phyloP scores from a whole-genome alignment of 2,888 invertebrate species.

The Trypoxylon attenuatum region DNA sequence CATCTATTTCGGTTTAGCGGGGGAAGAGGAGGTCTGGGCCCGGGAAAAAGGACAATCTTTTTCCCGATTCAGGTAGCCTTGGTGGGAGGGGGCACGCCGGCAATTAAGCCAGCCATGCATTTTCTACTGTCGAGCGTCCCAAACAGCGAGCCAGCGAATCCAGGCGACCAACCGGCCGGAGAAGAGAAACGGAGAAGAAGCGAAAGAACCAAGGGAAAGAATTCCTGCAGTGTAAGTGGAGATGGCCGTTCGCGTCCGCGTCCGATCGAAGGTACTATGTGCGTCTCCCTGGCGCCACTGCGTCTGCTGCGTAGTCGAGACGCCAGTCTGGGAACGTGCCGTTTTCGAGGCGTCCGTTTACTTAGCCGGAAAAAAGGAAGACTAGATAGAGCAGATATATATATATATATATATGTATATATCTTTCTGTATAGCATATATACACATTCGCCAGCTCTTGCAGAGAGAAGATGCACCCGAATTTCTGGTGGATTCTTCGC shows the following conservation, averaged over 20 bases:
- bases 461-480: conserved; percentile 50
- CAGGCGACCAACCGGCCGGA: conserved; percentile 7
- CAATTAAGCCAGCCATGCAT: conserved; percentile 47
- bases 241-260: too few species aligned
- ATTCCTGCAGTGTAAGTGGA: conserved; percentile 56
- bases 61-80: conserved; percentile 32
- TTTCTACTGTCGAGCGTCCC: conserved; percentile 24
- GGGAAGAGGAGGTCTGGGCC: neutral
- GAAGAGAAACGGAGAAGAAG: conserved; percentile 19
- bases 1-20: neutral
- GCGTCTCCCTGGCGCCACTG: conserved; percentile 54
- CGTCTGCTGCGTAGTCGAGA: conserved; percentile 55
- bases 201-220: conserved; percentile 17
- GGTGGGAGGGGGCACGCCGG: conserved; percentile 26
- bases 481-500: too few species aligned
- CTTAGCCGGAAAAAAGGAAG: conserved; percentile 32
- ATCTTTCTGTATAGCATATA: too few species aligned
- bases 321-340: conserved; percentile 50
- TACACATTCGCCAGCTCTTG: too few species aligned
- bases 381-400: conserved; percentile 41
- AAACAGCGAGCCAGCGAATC: conserved; percentile 1
- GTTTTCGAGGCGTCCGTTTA: conserved; percentile 49
- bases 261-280: conserved; percentile 57
- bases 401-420: too few species aligned
- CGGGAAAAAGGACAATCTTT: conserved; percentile 13